Evolutionary conservation across 1,140 invertebrate genomes (phyloP).

Genomic region (Zaprionus ghesquierei): DNA sequence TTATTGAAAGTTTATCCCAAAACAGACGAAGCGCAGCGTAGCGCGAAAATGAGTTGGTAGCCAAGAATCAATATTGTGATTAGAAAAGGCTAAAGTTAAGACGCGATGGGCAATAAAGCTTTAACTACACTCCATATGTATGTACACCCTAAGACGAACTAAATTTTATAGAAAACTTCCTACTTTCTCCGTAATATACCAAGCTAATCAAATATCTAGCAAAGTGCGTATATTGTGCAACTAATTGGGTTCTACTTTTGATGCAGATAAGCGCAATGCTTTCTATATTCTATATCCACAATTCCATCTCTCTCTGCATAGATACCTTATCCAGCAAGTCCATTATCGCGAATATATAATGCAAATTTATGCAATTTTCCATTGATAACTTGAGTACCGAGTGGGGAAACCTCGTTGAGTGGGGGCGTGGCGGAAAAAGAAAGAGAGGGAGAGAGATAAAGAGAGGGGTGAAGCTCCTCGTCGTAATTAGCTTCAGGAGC

Average conservation of each 20-base stretch:
- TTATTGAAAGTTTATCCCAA: conserved; percentile 16
- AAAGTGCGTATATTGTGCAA: background rate
- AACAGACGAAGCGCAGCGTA: background rate
- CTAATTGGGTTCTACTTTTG: background rate
- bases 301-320: background rate
- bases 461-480: too few species aligned
- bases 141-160: background rate
- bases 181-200: background rate
- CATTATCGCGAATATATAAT: conserved; percentile 32
- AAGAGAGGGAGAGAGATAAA: too few species aligned
- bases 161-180: background rate
- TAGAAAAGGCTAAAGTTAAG: background rate
- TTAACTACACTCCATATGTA: background rate
- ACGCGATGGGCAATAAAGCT: background rate
- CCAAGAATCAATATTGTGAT: background rate
- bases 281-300: background rate
- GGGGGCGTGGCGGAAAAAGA: too few species aligned
- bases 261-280: background rate
- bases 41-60: background rate
- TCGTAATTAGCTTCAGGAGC: conserved; percentile 54
- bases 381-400: conserved; percentile 31
- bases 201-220: background rate
- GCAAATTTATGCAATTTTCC: conserved; percentile 72
- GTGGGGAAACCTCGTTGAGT: background rate
- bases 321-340: background rate